phyloP scores from a whole-genome alignment of 35 echinoderm and acorn worm species.

The Strongylocentrotus purpuratus region DNA sequence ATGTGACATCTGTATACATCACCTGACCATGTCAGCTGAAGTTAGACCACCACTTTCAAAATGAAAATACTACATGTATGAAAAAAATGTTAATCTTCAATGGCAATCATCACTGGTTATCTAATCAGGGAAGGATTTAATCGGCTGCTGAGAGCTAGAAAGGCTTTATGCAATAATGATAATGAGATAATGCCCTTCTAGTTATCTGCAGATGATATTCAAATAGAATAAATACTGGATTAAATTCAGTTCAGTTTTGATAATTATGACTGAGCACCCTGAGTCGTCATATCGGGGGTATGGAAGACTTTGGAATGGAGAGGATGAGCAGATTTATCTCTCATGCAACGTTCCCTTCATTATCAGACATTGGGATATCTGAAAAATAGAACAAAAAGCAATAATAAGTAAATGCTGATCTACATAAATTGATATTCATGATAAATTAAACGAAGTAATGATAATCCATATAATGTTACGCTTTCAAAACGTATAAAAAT shows the following conservation, averaged over 20 bases:
- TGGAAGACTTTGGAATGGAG: not conserved
- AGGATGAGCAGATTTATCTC: not conserved
- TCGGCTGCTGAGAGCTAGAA: too few species aligned
- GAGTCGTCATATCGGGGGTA: not conserved
- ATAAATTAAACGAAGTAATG: too few species aligned
- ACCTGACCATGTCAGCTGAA: not conserved
- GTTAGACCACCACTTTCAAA: not conserved
- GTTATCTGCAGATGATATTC: not conserved
- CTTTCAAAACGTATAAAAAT: too few species aligned
- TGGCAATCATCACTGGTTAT: too few species aligned
- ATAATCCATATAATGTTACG: too few species aligned
- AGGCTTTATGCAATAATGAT: not conserved
- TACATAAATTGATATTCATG: too few species aligned
- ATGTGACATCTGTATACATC: not conserved
- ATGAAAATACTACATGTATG: too few species aligned
- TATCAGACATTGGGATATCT: not conserved
- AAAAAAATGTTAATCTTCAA: too few species aligned
- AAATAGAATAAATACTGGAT: not conserved
- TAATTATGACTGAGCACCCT: not conserved
- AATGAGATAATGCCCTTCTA: not conserved
- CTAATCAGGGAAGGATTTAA: too few species aligned
- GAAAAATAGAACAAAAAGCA: not conserved
- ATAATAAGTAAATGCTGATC: too few species aligned
- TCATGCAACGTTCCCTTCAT: not conserved
- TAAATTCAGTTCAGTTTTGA: not conserved